Percentiles rank a stretch among this genome's conserved stretches.
Conservation (phyloP, 2,797 vertebrate genomes). For the Denticeps clupeoides region DNA sequence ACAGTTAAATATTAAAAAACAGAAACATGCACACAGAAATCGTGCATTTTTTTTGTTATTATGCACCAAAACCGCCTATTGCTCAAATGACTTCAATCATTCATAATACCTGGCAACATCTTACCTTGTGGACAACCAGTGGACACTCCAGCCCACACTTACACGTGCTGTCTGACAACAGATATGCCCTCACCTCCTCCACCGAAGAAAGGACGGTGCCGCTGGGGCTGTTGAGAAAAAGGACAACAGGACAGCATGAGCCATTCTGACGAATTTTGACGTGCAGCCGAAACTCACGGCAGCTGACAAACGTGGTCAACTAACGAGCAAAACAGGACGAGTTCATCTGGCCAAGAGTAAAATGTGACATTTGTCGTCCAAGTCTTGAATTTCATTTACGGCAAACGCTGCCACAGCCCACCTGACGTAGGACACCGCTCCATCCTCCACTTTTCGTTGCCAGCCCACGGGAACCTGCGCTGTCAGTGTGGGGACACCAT, state of each 20-base stretch:
- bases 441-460: slow-evolving; percentile 76
- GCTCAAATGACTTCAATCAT: too few relatives aligned
- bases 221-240: slow-evolving; percentile 71
- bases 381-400: neutral
- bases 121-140: slow-evolving; percentile 93
- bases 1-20: too few relatives aligned
- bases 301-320: too few relatives aligned
- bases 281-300: too few relatives aligned
- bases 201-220: slow-evolving; percentile 85
- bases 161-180: slow-evolving; percentile 95
- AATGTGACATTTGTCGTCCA: too few relatives aligned
- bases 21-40: too few relatives aligned
- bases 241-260: too few relatives aligned
- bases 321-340: too few relatives aligned
- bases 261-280: too few relatives aligned
- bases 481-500: slow-evolving; percentile 65
- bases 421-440: slow-evolving; percentile 79
- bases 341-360: too few relatives aligned
- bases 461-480: slow-evolving; percentile 84
- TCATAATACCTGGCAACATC: neutral
- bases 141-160: slow-evolving; percentile 98
- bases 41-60: too few relatives aligned
- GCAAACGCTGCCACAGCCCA: slow-evolving; percentile 30
- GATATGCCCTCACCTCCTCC: slow-evolving; percentile 93
- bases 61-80: too few relatives aligned